Conservation (phyloP, 92 coral and sea anemone species). For the Parazoanthus darwini region DNA sequence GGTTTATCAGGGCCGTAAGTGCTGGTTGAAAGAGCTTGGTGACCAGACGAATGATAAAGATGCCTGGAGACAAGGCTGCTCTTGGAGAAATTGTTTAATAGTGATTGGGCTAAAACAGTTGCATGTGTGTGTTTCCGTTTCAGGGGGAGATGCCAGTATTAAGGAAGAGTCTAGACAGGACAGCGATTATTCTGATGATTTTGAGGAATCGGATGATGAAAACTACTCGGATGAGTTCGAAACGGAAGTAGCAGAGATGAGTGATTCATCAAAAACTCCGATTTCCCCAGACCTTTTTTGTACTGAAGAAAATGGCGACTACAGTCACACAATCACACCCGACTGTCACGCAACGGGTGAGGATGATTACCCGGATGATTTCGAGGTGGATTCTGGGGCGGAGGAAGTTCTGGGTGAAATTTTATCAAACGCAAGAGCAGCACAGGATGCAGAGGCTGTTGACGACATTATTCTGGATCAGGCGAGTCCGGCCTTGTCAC, state of each 20-base stretch:
- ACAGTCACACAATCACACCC: constrained; percentile 11
- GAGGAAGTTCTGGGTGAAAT: constrained; percentile 83
- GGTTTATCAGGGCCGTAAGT: no score
- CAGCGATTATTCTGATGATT: constrained; percentile 91
- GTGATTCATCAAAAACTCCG: constrained; percentile 60
- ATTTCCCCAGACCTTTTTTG: constrained; percentile 45
- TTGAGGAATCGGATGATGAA: constrained; percentile 81
- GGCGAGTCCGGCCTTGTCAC: constrained; percentile 12
- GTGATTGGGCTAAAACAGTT: neutral
- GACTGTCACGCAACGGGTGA: constrained; percentile 36
- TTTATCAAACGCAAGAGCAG: constrained; percentile 88
- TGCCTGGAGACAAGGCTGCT: no score
- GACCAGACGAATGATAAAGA: no score
- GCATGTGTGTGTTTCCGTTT: neutral
- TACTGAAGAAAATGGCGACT: constrained; percentile 41
- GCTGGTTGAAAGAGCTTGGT: no score
- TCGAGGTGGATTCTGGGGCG: constrained; percentile 86
- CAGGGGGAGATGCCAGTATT: constrained; percentile 24
- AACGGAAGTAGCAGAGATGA: constrained; percentile 58
- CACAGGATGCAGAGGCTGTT: constrained; percentile 72
- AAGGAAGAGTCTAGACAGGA: constrained; percentile 52
- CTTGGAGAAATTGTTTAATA: no score
- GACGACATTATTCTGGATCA: constrained; percentile 34
- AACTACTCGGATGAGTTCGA: constrained; percentile 89
- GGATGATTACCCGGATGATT: constrained; percentile 77